These are phyloP conservation scores for Hydrozoanthus tunicans DNA, from an alignment of 64 coral and sea anemone genomes.

Conservation along the genomic window DNA sequence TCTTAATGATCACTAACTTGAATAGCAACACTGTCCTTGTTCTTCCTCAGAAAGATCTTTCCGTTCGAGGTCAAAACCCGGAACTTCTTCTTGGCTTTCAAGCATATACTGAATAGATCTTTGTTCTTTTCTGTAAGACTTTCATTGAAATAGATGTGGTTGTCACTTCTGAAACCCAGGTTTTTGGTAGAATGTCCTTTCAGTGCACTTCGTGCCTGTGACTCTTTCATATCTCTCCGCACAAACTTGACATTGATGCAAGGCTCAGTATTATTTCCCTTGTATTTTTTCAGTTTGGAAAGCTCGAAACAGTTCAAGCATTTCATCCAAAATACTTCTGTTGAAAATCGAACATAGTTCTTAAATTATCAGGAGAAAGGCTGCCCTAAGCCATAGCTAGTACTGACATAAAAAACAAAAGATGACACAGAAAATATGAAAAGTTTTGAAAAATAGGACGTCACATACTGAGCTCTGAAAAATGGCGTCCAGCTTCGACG, in stretches of 20 bases:
- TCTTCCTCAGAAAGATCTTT: background rate
- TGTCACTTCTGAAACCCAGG: background rate
- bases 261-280: background rate
- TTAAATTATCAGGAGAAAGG: background rate
- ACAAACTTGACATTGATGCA: background rate
- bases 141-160: background rate
- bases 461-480: background rate
- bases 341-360: background rate
- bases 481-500: background rate
- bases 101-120: background rate
- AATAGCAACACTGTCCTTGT: background rate
- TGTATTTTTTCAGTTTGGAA: background rate
- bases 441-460: background rate
- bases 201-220: background rate
- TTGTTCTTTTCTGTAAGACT: background rate
- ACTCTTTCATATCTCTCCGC: slow-evolving; percentile 3
- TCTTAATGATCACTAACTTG: background rate
- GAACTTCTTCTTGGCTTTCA: background rate
- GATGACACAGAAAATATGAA: background rate
- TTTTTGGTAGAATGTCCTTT: background rate
- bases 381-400: background rate
- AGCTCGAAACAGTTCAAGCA: background rate
- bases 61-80: background rate
- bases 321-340: background rate
- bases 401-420: background rate